Conservation (phyloP, 2,888 invertebrate species). For the Fragum whitleyi region DNA sequence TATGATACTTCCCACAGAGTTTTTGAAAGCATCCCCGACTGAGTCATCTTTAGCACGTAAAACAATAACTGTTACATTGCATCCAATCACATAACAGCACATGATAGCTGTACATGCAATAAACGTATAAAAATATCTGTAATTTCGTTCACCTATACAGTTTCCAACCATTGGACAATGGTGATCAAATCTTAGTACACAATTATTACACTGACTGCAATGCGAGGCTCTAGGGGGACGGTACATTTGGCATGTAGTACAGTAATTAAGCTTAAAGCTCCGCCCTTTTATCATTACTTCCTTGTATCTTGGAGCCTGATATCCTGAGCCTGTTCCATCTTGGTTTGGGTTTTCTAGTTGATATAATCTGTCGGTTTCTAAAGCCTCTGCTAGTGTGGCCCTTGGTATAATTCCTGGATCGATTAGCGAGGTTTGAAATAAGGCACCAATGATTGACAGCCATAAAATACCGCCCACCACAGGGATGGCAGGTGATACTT, state of each 20-base stretch:
- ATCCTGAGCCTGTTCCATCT: constrained; percentile 42
- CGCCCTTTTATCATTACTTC: constrained; percentile 59
- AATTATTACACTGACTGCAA: constrained; percentile 65
- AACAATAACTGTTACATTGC: constrained; percentile 62
- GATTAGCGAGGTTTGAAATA: constrained; percentile 57
- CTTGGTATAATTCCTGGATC: constrained; percentile 66
- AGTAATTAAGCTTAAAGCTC: constrained; percentile 58
- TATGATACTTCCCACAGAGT: constrained; percentile 59
- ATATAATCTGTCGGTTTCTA: constrained; percentile 58
- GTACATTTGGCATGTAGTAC: constrained; percentile 63
- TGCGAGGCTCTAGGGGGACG: constrained; percentile 63
- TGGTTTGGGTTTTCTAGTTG: constrained; percentile 52
- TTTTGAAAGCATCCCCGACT: constrained; percentile 61
- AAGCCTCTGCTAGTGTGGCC: constrained; percentile 59
- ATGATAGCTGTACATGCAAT: constrained; percentile 57
- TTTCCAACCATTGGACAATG: constrained; percentile 68
- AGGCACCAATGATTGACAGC: constrained; percentile 56
- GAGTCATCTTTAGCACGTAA: constrained; percentile 52
- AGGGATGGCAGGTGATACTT: constrained; percentile 63
- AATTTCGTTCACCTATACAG: constrained; percentile 62
- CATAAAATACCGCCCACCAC: constrained; percentile 59
- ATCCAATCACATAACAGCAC: constrained; percentile 59
- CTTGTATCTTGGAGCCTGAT: constrained; percentile 54
- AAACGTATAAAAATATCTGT: constrained; percentile 63
- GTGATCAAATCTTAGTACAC: constrained; percentile 65